Evolutionary conservation across 2,888 invertebrate species (phyloP), one percentile per base, ranked within the genome.

Genomic region (Drymonia ruficornis): DNA sequence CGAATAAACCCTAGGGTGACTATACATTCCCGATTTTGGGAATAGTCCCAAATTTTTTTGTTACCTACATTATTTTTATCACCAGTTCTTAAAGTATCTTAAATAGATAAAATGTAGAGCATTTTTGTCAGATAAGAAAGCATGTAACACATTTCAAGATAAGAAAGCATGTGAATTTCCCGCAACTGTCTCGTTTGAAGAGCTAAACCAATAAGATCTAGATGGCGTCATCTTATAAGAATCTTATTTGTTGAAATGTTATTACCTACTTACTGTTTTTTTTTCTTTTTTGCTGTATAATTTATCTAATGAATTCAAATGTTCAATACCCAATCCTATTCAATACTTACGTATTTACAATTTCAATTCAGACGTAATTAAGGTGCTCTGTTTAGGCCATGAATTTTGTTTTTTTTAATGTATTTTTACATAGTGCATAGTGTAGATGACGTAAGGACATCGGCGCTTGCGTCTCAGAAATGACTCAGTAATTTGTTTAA

Each of bases 161-260:
- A 46, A 46, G 29, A 29, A 23, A 23, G 46, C 28, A 46, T 46
- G 46, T 46, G 46, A 46, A 46, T 46, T 46, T 46, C 46, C 46
- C 46, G 46, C 16, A 46, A 8, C n/a, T 46, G 29, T 46, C 29
- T 46, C 46, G 8, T 46, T 19, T 43, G 43, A 43, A 46, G 16
- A 29, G 46, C 46, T 46, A 29, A 43, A 43, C 15, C 29, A 46
- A 46, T 46, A 46, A 29, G 45, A 45, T 31, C 31, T 31, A 16
- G 46, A 46, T 46, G 15, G 9, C 29, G 28, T 46, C 46, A 46
- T 46, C 15, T n/a, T n/a, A 46, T 3, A n/a, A 15, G 46, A 46
- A 46, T 46, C 29, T 15, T 29, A 46, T 23, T 44, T 19, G 46
- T 46, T 28, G 18, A 23, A 16, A 16, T 45, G n/a, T n/a, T 13